A percentile compares a stretch with the other conserved stretches of the same genome.
These are phyloP conservation scores for Malthinus seriepunctatus DNA, from an alignment of 2,888 invertebrate species.

Conservation along the genomic window DNA sequence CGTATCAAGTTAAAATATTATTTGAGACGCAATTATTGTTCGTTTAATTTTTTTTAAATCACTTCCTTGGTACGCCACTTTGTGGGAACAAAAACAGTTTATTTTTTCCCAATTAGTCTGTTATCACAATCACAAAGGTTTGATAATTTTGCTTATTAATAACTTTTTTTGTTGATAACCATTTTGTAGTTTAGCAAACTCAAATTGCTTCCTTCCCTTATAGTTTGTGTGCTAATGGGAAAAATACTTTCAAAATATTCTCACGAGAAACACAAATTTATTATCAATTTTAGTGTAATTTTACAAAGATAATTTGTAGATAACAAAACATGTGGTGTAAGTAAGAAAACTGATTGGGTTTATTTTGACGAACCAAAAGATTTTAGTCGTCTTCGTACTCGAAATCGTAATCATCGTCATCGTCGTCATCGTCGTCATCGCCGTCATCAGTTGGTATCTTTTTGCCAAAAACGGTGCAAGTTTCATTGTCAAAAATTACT, in stretches of 20 bases:
- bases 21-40: not conserved
- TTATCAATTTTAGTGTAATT: constrained; percentile 10
- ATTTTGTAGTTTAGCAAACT: too few relatives aligned
- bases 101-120: too few relatives aligned
- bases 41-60: too few relatives aligned
- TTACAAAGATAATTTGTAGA: constrained; percentile 12
- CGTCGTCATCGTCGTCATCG: not conserved
- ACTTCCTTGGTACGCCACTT: too few relatives aligned
- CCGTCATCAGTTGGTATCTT: not conserved
- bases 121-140: too few relatives aligned
- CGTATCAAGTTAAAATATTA: not conserved
- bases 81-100: too few relatives aligned
- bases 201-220: too few relatives aligned
- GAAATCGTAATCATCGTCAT: not conserved
- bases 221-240: not conserved
- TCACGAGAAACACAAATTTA: constrained; percentile 2
- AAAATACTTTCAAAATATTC: constrained; percentile 4
- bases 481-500: constrained; percentile 4
- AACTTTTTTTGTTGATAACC: too few relatives aligned
- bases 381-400: not conserved
- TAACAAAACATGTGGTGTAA: constrained; percentile 3
- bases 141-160: too few relatives aligned
- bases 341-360: not conserved
- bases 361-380: not conserved
- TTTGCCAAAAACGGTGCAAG: constrained; percentile 1